These are phyloP conservation scores for Trinectes maculatus DNA, from an alignment of 2,113 vertebrate genomes.

Conservation along the genomic window DNA sequence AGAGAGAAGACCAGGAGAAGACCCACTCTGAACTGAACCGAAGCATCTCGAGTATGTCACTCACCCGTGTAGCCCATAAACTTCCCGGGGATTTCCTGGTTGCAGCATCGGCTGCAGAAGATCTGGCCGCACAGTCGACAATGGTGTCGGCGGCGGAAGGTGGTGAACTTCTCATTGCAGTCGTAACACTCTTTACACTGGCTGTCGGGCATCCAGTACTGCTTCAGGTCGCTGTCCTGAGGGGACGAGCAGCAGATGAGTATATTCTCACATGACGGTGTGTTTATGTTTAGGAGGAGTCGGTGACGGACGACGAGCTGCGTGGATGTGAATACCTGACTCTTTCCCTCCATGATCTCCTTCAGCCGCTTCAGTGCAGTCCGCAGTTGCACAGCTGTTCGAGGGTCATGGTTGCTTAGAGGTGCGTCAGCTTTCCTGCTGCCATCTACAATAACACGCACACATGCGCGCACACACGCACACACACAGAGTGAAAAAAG, in stretches of 20 bases:
- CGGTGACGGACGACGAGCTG: too few relatives aligned
- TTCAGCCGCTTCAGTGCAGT: constrained; percentile 96
- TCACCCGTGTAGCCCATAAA: constrained; percentile 99
- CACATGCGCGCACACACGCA: constrained; percentile 33
- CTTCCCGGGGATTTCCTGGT: constrained; percentile 98
- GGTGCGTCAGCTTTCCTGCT: constrained; percentile 90
- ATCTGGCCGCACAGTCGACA: constrained; percentile 97
- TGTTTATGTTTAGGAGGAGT: too few relatives aligned
- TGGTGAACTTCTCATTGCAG: constrained; percentile 98
- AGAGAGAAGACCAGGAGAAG: background rate
- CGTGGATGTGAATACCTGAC: constrained; percentile 85
- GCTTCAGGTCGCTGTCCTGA: constrained; percentile 97
- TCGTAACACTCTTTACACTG: constrained; percentile 99
- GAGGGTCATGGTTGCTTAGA: constrained; percentile 92
- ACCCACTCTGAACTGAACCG: background rate
- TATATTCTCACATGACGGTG: background rate
- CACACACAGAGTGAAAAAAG: background rate
- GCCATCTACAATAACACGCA: constrained; percentile 81
- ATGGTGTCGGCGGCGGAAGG: constrained; percentile 95
- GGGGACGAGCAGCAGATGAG: background rate
- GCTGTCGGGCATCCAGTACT: constrained; percentile 99
- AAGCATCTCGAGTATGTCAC: background rate
- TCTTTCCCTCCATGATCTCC: constrained; percentile 99
- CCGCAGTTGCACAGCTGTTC: constrained; percentile 95
- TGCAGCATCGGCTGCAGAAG: constrained; percentile 99